A percentile compares a stretch with the other conserved stretches of the same genome.
These are phyloP conservation scores for Epistrophe eligans DNA, from an alignment of 2,888 invertebrate genomes.

Conservation along the genomic window DNA sequence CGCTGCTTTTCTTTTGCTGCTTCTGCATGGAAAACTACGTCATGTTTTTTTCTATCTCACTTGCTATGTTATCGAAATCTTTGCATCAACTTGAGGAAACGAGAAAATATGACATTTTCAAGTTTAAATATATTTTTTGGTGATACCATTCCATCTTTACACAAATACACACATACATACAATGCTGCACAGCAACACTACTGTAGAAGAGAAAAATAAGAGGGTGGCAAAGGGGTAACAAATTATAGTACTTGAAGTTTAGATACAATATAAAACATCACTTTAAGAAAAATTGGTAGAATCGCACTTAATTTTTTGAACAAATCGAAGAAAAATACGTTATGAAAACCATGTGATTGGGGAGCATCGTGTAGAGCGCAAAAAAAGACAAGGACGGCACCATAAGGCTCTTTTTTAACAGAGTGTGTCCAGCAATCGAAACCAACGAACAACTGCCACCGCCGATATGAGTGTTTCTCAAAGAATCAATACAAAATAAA, in stretches of 20 bases:
- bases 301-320: neutral
- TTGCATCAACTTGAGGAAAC: slow-evolving; percentile 41
- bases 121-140: slow-evolving; percentile 49
- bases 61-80: slow-evolving; percentile 25
- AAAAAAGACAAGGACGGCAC: slow-evolving; percentile 63
- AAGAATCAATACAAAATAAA: slow-evolving; percentile 2
- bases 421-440: slow-evolving; percentile 45
- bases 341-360: slow-evolving; percentile 67
- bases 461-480: slow-evolving; percentile 77
- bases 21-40: slow-evolving; percentile 56
- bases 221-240: neutral
- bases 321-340: slow-evolving; percentile 8
- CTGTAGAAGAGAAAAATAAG: neutral
- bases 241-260: neutral
- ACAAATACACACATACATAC: neutral
- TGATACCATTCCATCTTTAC: neutral
- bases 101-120: slow-evolving; percentile 50
- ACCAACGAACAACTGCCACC: slow-evolving; percentile 76
- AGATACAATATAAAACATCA: neutral
- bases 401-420: slow-evolving; percentile 33
- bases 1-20: slow-evolving; percentile 45
- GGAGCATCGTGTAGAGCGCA: slow-evolving; percentile 64
- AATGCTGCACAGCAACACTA: slow-evolving; percentile 27
- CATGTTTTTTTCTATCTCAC: slow-evolving; percentile 57
- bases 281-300: neutral